A percentile compares a stretch with the other conserved stretches of the same genome.
Conservation (phyloP, 37 sponge, comb jelly and placozoan species). For the Amphimedon queenslandica region DNA sequence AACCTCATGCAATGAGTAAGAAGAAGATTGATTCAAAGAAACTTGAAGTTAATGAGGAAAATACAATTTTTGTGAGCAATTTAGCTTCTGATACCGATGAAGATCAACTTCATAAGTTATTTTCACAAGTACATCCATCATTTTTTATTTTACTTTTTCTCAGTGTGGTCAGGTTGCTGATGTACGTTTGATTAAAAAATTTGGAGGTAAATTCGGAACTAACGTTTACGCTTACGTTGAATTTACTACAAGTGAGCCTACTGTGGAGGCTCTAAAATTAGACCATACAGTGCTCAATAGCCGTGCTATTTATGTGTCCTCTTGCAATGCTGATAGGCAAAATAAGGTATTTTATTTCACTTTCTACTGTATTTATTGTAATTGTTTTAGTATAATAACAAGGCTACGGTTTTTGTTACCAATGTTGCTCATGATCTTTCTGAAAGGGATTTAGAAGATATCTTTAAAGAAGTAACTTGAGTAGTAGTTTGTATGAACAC, state of each 20-base stretch:
- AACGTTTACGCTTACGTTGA: slow-evolving; percentile 61
- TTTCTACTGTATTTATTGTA: too few relatives aligned
- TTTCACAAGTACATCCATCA: slow-evolving; percentile 1
- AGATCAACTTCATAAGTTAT: slow-evolving; percentile 21
- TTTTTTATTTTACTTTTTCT: background rate
- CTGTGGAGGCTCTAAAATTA: slow-evolving; percentile 27
- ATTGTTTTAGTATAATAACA: slow-evolving; percentile 21
- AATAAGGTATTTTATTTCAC: too few relatives aligned
- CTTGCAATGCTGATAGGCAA: slow-evolving; percentile 23
- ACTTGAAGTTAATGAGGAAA: slow-evolving; percentile 23
- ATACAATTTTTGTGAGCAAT: slow-evolving; percentile 85
- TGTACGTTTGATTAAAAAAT: slow-evolving; percentile 33
- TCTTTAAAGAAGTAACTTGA: slow-evolving; percentile 41
- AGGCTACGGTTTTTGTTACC: slow-evolving; percentile 38
- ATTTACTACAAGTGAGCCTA: slow-evolving; percentile 24
- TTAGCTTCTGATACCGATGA: slow-evolving; percentile 31
- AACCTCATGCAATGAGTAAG: too few relatives aligned
- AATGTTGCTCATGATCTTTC: slow-evolving; percentile 21
- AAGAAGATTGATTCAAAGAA: too few relatives aligned
- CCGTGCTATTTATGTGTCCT: slow-evolving; percentile 55
- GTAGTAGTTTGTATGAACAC: too few relatives aligned
- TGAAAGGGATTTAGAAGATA: slow-evolving; percentile 19
- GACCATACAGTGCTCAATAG: slow-evolving; percentile 37
- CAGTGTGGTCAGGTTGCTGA: slow-evolving; percentile 62
- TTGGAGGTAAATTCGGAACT: background rate